Percentiles rank a stretch among this genome's conserved stretches.
Evolutionary conservation across 2,888 invertebrate species (phyloP).

Genomic region (Trypoxylon attenuatum): DNA sequence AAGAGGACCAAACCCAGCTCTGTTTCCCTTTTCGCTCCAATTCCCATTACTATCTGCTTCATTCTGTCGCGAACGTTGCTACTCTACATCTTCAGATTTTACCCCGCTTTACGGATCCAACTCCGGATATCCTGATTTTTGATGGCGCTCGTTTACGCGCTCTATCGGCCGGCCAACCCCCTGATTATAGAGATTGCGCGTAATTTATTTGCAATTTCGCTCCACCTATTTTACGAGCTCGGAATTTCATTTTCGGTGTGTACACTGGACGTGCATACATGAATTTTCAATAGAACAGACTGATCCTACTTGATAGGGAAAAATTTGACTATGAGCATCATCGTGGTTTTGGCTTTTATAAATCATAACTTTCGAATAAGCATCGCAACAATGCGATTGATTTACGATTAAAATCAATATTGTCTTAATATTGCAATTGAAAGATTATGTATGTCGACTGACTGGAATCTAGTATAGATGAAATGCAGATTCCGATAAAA

Average conservation of each 20-base stretch:
- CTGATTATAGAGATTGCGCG: slow-evolving; percentile 48
- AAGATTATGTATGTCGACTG: too few relatives aligned
- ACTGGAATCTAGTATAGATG: too few relatives aligned
- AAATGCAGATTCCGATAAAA: too few relatives aligned
- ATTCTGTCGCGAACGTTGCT: background rate
- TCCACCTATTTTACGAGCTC: slow-evolving; percentile 32
- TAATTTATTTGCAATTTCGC: slow-evolving; percentile 64
- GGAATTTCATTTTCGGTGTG: slow-evolving; percentile 58
- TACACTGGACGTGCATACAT: slow-evolving; percentile 27
- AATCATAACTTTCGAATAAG: too few relatives aligned
- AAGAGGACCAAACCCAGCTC: slow-evolving; percentile 28
- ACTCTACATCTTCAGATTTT: background rate
- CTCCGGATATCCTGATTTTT: slow-evolving; percentile 5
- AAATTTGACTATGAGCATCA: too few relatives aligned
- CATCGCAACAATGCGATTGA: too few relatives aligned
- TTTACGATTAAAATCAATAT: too few relatives aligned
- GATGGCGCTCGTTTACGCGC: slow-evolving; percentile 3
- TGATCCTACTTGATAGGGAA: slow-evolving; percentile 12
- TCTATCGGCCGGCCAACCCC: slow-evolving; percentile 16
- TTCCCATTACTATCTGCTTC: background rate
- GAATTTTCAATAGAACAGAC: slow-evolving; percentile 40
- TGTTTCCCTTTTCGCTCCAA: slow-evolving; percentile 13
- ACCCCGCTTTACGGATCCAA: slow-evolving; percentile 15
- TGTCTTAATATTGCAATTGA: too few relatives aligned
- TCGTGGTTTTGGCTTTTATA: too few relatives aligned